These are phyloP conservation scores for Bombus ignitus DNA, from an alignment of 1,140 invertebrate genomes.

Conservation along the genomic window DNA sequence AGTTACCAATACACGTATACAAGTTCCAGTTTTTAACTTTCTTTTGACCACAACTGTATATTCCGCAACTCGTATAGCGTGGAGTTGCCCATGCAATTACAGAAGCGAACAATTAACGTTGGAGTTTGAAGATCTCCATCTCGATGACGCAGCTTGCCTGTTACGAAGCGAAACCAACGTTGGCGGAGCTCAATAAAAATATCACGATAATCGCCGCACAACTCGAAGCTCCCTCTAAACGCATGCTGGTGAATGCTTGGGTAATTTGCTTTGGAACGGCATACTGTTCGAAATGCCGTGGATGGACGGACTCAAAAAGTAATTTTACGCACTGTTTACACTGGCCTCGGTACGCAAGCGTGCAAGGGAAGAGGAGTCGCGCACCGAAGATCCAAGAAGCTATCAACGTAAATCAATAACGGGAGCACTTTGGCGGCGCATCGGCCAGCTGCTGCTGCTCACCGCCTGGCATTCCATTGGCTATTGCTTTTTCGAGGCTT, in stretches of 20 bases:
- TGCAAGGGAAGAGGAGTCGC: constrained; percentile 22
- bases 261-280: constrained; percentile 53
- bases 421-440: constrained; percentile 74
- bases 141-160: neutral
- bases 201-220: constrained; percentile 19
- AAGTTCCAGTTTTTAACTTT: too few relatives aligned
- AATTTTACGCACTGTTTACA: constrained; percentile 72
- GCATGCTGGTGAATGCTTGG: neutral
- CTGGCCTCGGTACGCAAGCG: constrained; percentile 52
- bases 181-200: constrained; percentile 19
- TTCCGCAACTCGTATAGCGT: too few relatives aligned
- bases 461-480: constrained; percentile 69
- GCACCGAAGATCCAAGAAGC: constrained; percentile 70
- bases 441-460: constrained; percentile 73
- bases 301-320: constrained; percentile 57
- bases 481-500: constrained; percentile 68
- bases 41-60: too few relatives aligned
- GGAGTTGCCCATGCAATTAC: neutral
- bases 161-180: neutral
- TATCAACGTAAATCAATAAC: constrained; percentile 80
- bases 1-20: too few relatives aligned
- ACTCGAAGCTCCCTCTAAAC: constrained; percentile 15
- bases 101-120: constrained; percentile 17
- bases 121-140: neutral
- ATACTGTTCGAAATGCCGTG: neutral